Percentiles rank a stretch among this genome's conserved stretches.
Conservation (phyloP, 2,797 vertebrate genomes). For the Yasuhikotakia modesta region DNA sequence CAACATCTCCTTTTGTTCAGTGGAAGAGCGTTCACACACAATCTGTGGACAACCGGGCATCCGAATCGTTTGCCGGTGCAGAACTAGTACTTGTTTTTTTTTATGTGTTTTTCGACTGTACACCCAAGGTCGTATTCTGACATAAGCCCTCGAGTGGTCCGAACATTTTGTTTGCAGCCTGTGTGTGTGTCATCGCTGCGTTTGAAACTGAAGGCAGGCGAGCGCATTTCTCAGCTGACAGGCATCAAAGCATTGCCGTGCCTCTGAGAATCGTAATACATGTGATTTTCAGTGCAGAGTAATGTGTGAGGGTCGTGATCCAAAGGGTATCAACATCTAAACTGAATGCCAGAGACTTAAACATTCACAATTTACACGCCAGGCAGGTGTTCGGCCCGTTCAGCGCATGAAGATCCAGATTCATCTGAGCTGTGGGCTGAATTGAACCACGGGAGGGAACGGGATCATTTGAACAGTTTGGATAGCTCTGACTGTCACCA, state of each 20-base stretch:
- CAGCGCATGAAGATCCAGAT: conserved; percentile 23
- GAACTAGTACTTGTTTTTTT: conserved; percentile 34
- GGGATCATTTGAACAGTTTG: conserved; percentile 67
- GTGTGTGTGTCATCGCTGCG: conserved; percentile 75
- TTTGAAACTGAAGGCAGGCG: conserved; percentile 62
- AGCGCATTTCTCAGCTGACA: conserved; percentile 65
- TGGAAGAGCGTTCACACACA: conserved; percentile 1
- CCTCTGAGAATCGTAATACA: conserved; percentile 63
- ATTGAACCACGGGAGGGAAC: conserved; percentile 17
- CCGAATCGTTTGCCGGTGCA: background rate
- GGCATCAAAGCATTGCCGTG: conserved; percentile 75
- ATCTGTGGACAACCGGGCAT: background rate
- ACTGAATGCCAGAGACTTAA: conserved; percentile 38
- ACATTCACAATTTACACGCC: conserved; percentile 39
- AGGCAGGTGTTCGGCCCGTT: conserved; percentile 17
- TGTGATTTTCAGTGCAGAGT: conserved; percentile 64
- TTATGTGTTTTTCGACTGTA: conserved; percentile 71
- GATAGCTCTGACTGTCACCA: conserved; percentile 67
- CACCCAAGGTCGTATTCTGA: conserved; percentile 74
- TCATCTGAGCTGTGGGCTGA: conserved; percentile 7
- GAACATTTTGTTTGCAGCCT: conserved; percentile 71
- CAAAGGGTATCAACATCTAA: conserved; percentile 48
- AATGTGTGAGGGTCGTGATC: conserved; percentile 60
- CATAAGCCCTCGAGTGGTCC: conserved; percentile 73
- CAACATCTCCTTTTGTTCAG: conserved; percentile 6